Evolutionary conservation across 1,140 invertebrate genomes (phyloP).

Genomic region (Lasioglossum albipes): DNA sequence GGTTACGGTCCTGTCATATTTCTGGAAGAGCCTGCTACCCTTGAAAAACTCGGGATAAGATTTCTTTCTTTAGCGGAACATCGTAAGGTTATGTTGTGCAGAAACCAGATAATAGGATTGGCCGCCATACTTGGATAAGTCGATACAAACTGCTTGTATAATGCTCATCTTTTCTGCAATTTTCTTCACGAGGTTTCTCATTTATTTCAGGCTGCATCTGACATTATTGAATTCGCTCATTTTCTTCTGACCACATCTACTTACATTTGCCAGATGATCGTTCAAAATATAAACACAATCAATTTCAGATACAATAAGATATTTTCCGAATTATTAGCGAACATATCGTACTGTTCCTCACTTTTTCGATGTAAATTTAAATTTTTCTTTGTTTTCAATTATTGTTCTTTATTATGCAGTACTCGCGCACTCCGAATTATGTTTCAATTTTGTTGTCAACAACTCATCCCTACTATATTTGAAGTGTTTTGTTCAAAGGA

Average conservation of each 20-base stretch:
- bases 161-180: too few species aligned
- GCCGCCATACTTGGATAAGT: constrained; percentile 41
- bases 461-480: too few species aligned
- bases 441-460: too few species aligned
- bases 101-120: constrained; percentile 28
- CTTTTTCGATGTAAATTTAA: not conserved
- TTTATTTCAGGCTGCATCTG: not conserved
- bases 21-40: constrained; percentile 9
- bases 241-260: not conserved
- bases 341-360: not conserved
- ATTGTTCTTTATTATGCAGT: not conserved
- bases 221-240: too few species aligned
- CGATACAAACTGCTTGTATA: constrained; percentile 8
- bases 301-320: not conserved
- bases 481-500: too few species aligned
- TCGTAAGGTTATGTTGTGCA: constrained; percentile 43
- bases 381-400: not conserved
- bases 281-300: not conserved
- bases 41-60: not conserved
- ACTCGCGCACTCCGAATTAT: too few species aligned
- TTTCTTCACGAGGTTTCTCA: not conserved
- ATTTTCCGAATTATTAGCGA: not conserved
- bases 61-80: constrained; percentile 10
- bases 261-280: not conserved
- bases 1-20: constrained; percentile 47